Evolutionary conservation across 1,140 invertebrate genomes (phyloP).

Genomic region (Zaprionus lachaisei): DNA sequence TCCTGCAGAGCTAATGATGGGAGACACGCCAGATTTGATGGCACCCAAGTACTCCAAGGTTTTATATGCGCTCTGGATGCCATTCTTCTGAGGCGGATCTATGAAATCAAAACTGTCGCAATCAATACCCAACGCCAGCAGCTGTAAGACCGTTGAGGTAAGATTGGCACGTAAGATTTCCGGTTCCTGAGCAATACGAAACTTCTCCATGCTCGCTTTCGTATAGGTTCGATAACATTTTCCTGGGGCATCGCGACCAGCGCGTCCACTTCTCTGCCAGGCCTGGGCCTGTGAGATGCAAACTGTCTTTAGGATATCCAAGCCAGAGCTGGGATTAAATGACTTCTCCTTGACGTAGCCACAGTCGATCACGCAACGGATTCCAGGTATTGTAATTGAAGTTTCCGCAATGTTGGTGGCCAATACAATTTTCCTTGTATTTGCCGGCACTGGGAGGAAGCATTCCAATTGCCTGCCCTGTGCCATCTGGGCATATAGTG

Average conservation of each 20-base stretch:
- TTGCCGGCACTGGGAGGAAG: constrained; percentile 88
- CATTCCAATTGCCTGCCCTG: constrained; percentile 91
- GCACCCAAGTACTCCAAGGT: constrained; percentile 91
- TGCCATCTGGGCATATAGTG: constrained; percentile 93
- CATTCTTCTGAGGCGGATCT: constrained; percentile 92
- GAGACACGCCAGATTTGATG: constrained; percentile 85
- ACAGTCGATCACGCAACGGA: constrained; percentile 97
- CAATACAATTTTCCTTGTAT: constrained; percentile 94
- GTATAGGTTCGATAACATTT: constrained; percentile 94
- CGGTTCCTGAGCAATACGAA: constrained; percentile 90
- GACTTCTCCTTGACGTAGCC: constrained; percentile 95
- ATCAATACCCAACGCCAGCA: constrained; percentile 93
- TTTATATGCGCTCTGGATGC: constrained; percentile 88
- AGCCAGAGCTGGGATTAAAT: constrained; percentile 92
- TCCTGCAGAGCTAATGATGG: constrained; percentile 90
- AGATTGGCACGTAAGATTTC: constrained; percentile 91
- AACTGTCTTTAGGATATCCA: constrained; percentile 93
- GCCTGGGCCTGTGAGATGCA: constrained; percentile 96
- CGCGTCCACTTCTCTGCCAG: constrained; percentile 95
- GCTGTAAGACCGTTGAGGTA: constrained; percentile 85
- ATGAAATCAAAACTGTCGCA: constrained; percentile 95
- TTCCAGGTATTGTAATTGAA: constrained; percentile 97
- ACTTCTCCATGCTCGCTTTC: constrained; percentile 86
- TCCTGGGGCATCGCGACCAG: constrained; percentile 93
- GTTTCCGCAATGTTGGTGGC: constrained; percentile 99